phyloP scores from a whole-genome alignment of 1,140 invertebrate genomes.

The Drosophila baimaii region DNA sequence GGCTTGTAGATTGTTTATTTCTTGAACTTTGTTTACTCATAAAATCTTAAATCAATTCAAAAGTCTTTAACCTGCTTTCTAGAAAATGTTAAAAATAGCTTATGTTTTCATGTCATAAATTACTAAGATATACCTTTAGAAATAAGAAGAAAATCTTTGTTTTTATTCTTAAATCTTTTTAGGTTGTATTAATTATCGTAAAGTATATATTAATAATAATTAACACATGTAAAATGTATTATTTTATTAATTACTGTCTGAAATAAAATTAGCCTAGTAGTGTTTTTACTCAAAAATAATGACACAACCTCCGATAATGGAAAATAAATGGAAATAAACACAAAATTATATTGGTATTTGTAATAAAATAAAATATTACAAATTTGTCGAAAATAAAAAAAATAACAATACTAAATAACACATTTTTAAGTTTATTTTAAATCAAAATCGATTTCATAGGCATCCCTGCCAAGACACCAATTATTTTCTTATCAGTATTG shows the following conservation, averaged over 20 bases:
- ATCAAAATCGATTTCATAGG: background rate
- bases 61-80: background rate
- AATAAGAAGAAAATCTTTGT: background rate
- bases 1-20: no score
- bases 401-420: background rate
- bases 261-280: background rate
- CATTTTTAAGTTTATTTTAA: background rate
- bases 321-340: background rate
- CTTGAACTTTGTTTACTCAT: no score
- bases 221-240: background rate
- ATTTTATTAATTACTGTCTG: background rate
- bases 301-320: accelerated
- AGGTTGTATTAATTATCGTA: background rate
- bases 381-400: background rate
- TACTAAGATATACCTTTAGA: background rate
- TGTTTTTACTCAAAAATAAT: background rate
- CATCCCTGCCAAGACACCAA: background rate
- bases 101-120: background rate
- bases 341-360: background rate
- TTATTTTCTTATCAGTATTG: background rate
- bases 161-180: background rate
- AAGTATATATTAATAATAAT: background rate
- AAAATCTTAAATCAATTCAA: background rate
- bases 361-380: no score
- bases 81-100: background rate